Evolutionary conservation across 2,113 vertebrate species (phyloP), one percentile per base, ranked within the genome.

Genomic region (Sander lucioperca): DNA sequence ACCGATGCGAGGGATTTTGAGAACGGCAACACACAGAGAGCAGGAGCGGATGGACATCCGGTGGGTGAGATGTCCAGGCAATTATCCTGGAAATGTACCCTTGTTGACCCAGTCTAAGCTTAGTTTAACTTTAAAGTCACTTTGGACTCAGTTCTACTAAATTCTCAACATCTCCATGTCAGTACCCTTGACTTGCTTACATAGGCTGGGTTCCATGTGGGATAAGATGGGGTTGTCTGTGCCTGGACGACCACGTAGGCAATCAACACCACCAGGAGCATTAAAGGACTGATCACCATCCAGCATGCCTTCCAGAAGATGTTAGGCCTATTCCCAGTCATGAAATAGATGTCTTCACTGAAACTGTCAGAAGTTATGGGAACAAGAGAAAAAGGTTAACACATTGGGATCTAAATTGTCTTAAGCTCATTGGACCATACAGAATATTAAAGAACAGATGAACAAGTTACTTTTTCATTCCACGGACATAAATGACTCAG

Each of bases 251-350:
- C 4, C 21, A 97, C 43, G 5, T 96, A 98, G 5, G 96, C 95
- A 74, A 95, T 1, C 1, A 98, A 87, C 75, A 98, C 92, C 12
- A 78, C 77, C 33, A 96, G 43, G 64, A 99, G 94, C 92, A 98
- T 86, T 39, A 96, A 0, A 59, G 98, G 97, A 66, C 97, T 97
- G 85, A 97, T 90, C 3, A 95, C 75, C 87, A 74, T 93, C 97
- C 97, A 98, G 3, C 96, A 94, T 8, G 82, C 82, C 61, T 89
- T 93, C 98, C 98, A 99, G 91, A 95, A 99, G 69, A 96, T 71
- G 73, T 93, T 94, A 0, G 95, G 97, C 67, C 82, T 91, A 56
- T 82, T 91, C 30, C 97, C 97, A 0, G 96, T 98, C 98, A 99
- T 99, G 90, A 89, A 93, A 50, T 94, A 79, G 50, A 98, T 91